Base-by-base conservation (phyloP, 2,888 invertebrate genomes). In the Hemistola chrysoprasaria region DNA sequence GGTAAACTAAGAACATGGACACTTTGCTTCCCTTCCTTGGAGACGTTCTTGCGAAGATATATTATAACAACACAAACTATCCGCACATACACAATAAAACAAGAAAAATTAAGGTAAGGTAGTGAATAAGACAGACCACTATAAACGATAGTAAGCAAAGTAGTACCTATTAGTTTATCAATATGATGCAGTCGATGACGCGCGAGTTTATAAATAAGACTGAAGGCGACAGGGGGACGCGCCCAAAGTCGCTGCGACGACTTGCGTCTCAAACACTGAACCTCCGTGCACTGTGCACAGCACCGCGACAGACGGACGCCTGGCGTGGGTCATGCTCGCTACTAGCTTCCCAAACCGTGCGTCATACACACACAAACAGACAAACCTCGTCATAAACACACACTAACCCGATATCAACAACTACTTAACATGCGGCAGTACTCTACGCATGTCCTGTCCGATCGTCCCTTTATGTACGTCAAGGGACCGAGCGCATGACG, bases 171-270 rank as follows among this genome's bases (percentile, higher is more conserved):
- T 51, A 59, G 60, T 79, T 71, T 78, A 78, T 78, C 71, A 77
- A 65, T 67, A 66, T 55, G 66, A 63, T 76, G 74, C 54, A 50
- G 47, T 69, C 50, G 50, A 71, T 83, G 83, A 82, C 80, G 83
- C 71, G 71, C 57, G 63, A 65, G 77, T 79, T 77, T 85, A 84
- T 82, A 78, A 80, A 84, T 84, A 85, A 58, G 73, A 71, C 58
- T 64, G 60, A 63, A 73, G 84, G 80, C 82, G 84, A 78, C 83
- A 71, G 67, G 71, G 81, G 82, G 86, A 82, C 85, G 83, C 84
- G 78, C 74, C 80, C 75, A 77, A 70, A 71, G 75, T 72, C 72
- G 72, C 67, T 61, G 65, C 71, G 74, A 71, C 75, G 71, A 79
- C 76, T 72, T 78, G 62, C 67, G 63, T 66, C 65, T 66, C 63